phyloP scores from a whole-genome alignment of 2,113 vertebrate species.

The Cyphomyrus plagiostoma region DNA sequence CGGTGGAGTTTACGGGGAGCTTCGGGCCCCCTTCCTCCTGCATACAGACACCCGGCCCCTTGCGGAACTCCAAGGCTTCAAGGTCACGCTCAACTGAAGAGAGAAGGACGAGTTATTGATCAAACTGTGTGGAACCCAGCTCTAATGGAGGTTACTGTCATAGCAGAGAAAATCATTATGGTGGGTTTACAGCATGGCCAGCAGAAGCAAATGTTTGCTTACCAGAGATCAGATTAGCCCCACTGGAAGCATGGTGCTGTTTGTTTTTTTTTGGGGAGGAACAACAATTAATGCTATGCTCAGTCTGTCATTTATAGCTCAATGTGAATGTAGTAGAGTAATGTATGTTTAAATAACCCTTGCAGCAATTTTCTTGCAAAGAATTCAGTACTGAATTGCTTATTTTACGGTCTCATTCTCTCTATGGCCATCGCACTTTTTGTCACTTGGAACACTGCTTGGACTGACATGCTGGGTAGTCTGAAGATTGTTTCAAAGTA shows the following conservation, averaged over 20 bases:
- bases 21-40: background rate
- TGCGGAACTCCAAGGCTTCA: constrained; percentile 64
- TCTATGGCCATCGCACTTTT: background rate
- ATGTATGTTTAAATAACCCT: background rate
- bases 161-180: constrained; percentile 5
- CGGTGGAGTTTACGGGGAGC: background rate
- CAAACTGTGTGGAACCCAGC: constrained; percentile 59
- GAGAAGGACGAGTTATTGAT: constrained; percentile 71
- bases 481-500: background rate
- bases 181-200: constrained; percentile 47
- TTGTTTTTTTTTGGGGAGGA: constrained; percentile 10
- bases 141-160: constrained; percentile 43
- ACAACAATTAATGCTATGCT: constrained; percentile 62
- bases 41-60: constrained; percentile 33
- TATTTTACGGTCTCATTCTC: background rate
- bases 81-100: constrained; percentile 63
- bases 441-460: background rate
- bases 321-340: background rate
- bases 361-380: background rate
- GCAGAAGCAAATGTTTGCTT: constrained; percentile 66
- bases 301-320: constrained; percentile 9
- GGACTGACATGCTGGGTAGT: background rate
- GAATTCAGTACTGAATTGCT: background rate
- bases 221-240: constrained; percentile 60
- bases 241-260: constrained; percentile 47